Conservation (phyloP, 2,113 vertebrate species). For the Pseudorhombus dupliciocellatus region DNA sequence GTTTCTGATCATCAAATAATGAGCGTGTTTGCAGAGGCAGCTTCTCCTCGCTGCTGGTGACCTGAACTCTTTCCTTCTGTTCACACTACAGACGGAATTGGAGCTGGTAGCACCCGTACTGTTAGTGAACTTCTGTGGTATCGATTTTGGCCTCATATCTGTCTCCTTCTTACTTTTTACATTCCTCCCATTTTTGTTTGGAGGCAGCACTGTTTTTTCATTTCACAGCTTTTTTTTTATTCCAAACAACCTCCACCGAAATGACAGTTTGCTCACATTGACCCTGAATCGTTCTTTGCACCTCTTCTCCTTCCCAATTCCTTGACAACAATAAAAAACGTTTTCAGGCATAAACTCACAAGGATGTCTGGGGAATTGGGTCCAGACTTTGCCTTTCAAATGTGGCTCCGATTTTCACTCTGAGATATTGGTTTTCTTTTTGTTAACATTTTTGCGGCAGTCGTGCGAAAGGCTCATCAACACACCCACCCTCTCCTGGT, state of each 20-base stretch:
- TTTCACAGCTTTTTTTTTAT: no score
- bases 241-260: background rate
- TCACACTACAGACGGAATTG: background rate
- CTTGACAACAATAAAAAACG: background rate
- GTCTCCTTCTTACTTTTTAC: background rate
- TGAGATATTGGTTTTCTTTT: background rate
- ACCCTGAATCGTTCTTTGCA: background rate
- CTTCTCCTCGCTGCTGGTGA: background rate
- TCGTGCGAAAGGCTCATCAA: background rate
- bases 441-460: background rate
- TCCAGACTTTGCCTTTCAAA: background rate
- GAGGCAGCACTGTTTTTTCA: background rate
- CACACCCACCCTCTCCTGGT: no score
- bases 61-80: background rate
- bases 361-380: background rate
- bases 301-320: background rate
- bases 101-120: conserved; percentile 10
- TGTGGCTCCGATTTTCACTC: background rate
- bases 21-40: conserved; percentile 12
- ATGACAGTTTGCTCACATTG: conserved; percentile 10
- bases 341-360: background rate
- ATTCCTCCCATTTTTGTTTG: background rate
- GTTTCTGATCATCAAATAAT: background rate
- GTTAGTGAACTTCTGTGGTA: conserved; percentile 1
- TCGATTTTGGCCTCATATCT: conserved; percentile 26